Conservation (phyloP, 2,113 vertebrate species). For the Ctenomys sociabilis region DNA sequence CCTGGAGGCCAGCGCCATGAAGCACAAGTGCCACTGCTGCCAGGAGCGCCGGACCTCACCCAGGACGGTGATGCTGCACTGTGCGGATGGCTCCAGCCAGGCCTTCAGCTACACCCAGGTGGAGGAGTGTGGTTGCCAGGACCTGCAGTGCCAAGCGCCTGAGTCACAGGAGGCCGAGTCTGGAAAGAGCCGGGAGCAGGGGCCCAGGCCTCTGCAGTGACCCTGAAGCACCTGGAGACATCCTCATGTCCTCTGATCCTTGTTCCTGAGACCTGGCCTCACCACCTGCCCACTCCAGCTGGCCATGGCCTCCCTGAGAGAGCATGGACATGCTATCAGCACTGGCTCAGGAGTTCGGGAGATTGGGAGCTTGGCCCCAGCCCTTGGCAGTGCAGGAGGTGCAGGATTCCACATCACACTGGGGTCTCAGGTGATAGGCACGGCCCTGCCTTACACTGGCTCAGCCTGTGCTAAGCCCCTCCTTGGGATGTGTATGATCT, state of each 20-base stretch:
- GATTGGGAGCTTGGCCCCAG: neutral
- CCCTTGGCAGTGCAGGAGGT: neutral
- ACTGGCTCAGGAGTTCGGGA: neutral
- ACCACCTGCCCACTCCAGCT: neutral
- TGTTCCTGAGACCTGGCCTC: neutral
- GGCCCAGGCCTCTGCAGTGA: neutral
- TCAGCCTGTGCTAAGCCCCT: neutral
- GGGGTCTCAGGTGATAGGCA: accelerated
- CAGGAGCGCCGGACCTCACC: conserved; percentile 81
- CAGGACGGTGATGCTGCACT: conserved; percentile 77
- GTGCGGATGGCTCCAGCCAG: conserved; percentile 71
- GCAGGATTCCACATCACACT: neutral
- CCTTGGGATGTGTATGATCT: too few species aligned
- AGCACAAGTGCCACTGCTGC: conserved; percentile 84
- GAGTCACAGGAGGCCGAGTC: neutral
- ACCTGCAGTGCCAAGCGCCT: conserved; percentile 55
- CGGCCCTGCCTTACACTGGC: neutral
- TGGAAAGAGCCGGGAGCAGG: neutral
- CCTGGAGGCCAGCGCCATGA: conserved; percentile 14
- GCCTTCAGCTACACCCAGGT: conserved; percentile 80
- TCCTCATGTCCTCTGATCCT: accelerated
- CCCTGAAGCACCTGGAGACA: accelerated
- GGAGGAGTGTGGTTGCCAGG: conserved; percentile 85
- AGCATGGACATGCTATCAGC: neutral
- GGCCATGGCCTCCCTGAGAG: neutral